These are phyloP conservation scores for Neodiprion lecontei DNA, from an alignment of 1,140 invertebrate genomes.

Conservation along the genomic window DNA sequence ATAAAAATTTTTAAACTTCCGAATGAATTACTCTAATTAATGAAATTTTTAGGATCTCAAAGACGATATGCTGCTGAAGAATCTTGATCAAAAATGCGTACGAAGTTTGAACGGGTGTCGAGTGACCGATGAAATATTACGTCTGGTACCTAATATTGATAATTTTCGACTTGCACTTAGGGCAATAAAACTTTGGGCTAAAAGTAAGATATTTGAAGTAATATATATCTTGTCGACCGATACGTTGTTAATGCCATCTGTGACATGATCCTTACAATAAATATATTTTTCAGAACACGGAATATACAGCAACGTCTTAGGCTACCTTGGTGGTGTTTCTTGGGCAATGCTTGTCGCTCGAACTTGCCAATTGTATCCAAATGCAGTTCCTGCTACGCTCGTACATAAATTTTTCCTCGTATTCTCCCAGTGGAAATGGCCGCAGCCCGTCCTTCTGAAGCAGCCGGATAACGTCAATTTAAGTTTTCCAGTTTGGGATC, in stretches of 20 bases:
- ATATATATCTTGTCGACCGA: conserved; percentile 17
- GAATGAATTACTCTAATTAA: neutral
- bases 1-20: neutral
- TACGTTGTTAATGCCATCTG: conserved; percentile 10
- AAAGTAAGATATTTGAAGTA: conserved; percentile 74
- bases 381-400: conserved; percentile 92
- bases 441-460: conserved; percentile 94
- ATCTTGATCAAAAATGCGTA: conserved; percentile 96
- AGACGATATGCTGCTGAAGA: conserved; percentile 92
- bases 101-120: conserved; percentile 96
- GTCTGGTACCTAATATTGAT: conserved; percentile 93
- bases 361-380: conserved; percentile 98
- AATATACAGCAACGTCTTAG: conserved; percentile 97
- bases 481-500: conserved; percentile 95
- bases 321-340: conserved; percentile 97
- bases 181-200: conserved; percentile 98
- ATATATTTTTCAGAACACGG: conserved; percentile 76
- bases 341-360: conserved; percentile 99
- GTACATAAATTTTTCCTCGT: conserved; percentile 99
- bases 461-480: conserved; percentile 87
- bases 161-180: conserved; percentile 92
- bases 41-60: conserved; percentile 76
- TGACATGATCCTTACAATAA: conserved; percentile 35
- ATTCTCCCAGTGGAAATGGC: conserved; percentile 98
- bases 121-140: conserved; percentile 97